Evolutionary conservation across 2,888 invertebrate species (phyloP), one percentile per base, ranked within the genome.

Genomic region (Athetis lepigone): DNA sequence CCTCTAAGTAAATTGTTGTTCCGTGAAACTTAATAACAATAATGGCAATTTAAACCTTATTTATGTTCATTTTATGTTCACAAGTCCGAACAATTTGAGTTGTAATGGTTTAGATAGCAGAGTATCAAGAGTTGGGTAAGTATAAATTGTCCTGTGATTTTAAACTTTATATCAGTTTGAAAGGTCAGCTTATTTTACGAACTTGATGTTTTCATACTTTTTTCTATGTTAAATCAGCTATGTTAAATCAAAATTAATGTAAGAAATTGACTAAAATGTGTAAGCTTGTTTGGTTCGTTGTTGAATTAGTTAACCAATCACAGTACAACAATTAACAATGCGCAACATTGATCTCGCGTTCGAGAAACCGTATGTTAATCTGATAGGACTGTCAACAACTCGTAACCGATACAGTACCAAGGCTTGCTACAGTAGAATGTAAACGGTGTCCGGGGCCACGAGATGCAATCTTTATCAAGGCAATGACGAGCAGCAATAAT

Each of bases 41-140:
- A 45, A 33, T 33, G 13, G 5, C 7, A 25, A 39, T 8, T 33
- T 33, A 39, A 61, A 16, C 42, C 11, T 16, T 62, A 42, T 64
- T 64, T 64, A 23, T 43, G 52, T 63, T 63, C 21, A 52, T 42
- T 42, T 33, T 21, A 25, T 62, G 25, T 42, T 11, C 2, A 16
- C 13, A 18, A 62, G 9, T 11, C 18, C 18, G 11, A 64, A 23
- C 4, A 18, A 2, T 18, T 33, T 25, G 1, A 63, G 27, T 5
- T 36, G 6, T 51, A 21, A 0, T 8, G 13, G 7, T 64, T 36
- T 11, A 36, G 11, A 25, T 62, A 64, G 18, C 11, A 2, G 9
- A 6, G 25, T 13, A 18, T 27, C 11, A n/a, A 40, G 18, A 5
- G 23, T 23, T 19, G 13, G 4, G 13, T 36, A 29, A 5, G 25